Evolutionary conservation across 2,888 invertebrate species (phyloP), one percentile per base, ranked within the genome.

Genomic region (Disparrhopalites patrizii): DNA sequence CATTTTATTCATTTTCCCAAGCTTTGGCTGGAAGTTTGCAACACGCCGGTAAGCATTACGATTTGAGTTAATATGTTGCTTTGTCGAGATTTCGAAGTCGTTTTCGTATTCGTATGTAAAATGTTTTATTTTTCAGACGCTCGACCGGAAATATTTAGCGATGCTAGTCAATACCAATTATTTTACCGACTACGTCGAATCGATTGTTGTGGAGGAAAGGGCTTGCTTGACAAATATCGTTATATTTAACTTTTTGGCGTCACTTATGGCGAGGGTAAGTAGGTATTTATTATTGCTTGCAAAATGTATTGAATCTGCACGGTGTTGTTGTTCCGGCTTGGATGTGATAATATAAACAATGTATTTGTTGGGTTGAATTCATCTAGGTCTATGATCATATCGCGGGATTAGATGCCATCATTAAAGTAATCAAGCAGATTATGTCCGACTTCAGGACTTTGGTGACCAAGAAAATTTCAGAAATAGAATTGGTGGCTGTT

Each of bases 1-100:
- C 89, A 93, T 81, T 87, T 91, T 77, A 90, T 88, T 69, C 87
- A 89, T 78, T 95, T 95, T 80, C 92, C 95, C 18, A 89, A 92
- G 77, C 85, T 95, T 76, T 95, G 94, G 95, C 83, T 90, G 68
- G 94, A 94, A 78, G 90, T 94, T 60, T 87, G 89, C 76, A 85
- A 87, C 70, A 86, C 88, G 10, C 86, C 86, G 80, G 87, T 87
- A 77, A 79, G 79, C 76, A 28, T 47, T 54, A 28, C 3, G 13
- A 51, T 50, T 5, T 20, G 15, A 27, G 18, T 15, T 23, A 38
- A 4, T 57, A 10, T 20, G 27, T 54, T 28, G n/a, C n/a, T n/a
- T n/a, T n/a, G n/a, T n/a, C n/a, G n/a, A n/a, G n/a, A n/a, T n/a
- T n/a, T n/a, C n/a, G n/a, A n/a, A n/a, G n/a, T n/a, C n/a, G n/a